Evolutionary conservation across 2,888 invertebrate genomes (phyloP), one percentile per base, ranked within the genome.

Genomic region (Metacarcinus magister): DNA sequence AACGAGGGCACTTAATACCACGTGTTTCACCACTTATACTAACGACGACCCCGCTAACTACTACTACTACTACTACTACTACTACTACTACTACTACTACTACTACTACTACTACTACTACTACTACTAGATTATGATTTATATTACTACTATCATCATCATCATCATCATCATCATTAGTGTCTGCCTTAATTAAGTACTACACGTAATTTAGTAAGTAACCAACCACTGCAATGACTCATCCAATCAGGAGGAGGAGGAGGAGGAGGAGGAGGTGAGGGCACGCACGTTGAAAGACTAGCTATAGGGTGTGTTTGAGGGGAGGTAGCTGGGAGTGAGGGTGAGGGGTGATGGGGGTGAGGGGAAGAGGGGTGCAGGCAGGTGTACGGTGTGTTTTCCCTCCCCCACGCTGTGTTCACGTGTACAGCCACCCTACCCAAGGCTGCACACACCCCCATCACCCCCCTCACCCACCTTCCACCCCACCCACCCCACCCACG

Each of bases 371-470:
- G 10, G 28, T 1, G 82, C 13, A 10, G 32, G 13, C 2, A 82
- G 7, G 10, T 10, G 32, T 16, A 82, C 32, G 8, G 82, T 16
- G 28, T 82, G 67, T 67, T 67, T 82, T 32, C 82, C 82, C 82
- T 82, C 32, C 82, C 82, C 28, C 82, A 82, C 82, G 82, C 82
- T 10, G 4, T 82, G 82, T 82, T 82, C 82, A 82, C 82, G 82
- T 82, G 82, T 32, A 32, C 82, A 32, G 32, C 82, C 82, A 67
- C n/a, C 67, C 82, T 32, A 0, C 82, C 32, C 82, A 82, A 82
- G 82, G 82, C 82, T 82, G 32, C 54, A 54, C 39, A 23, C 67
- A 67, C 67, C 67, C 67, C 67, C 10, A 0, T 1, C 23, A n/a
- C 32, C 82, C 82, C 32, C 82, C 28, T 13, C 82, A 0, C 32